phyloP scores from a whole-genome alignment of 37 sponge, comb jelly and placozoan species.

The Aplysina aerophoba region DNA sequence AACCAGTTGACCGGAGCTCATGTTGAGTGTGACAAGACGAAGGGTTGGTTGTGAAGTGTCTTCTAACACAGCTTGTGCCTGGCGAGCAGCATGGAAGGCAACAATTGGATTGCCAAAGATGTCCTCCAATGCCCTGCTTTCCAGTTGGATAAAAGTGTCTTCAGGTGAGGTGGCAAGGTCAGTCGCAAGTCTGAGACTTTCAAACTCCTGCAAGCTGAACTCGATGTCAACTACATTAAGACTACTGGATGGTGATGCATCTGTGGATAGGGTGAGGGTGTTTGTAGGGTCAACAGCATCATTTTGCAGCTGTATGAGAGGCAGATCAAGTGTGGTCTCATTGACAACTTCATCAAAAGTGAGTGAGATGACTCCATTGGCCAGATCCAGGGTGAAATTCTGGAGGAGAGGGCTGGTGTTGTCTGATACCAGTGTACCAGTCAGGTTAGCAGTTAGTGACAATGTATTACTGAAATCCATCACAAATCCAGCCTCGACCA shows the following conservation, averaged over 20 bases:
- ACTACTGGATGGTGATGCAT: neutral
- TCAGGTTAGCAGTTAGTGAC: neutral
- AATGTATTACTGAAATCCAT: neutral
- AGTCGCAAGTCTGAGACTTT: conserved; percentile 38
- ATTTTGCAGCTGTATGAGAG: conserved; percentile 58
- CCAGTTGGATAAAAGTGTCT: conserved; percentile 61
- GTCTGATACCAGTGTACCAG: conserved; percentile 52
- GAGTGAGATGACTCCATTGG: conserved; percentile 51
- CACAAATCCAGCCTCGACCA: neutral
- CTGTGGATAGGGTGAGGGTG: conserved; percentile 31
- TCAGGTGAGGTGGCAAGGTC: conserved; percentile 36
- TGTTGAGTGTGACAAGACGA: conserved; percentile 44
- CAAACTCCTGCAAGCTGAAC: conserved; percentile 62
- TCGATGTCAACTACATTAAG: conserved; percentile 27
- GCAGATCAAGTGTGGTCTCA: conserved; percentile 41
- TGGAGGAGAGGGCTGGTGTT: conserved; percentile 66
- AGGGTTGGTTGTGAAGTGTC: conserved; percentile 56
- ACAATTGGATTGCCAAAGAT: conserved; percentile 68
- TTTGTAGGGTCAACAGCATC: conserved; percentile 36
- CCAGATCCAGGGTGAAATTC: conserved; percentile 56
- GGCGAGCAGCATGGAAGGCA: conserved; percentile 39
- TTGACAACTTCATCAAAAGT: conserved; percentile 82
- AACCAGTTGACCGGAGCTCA: conserved; percentile 54
- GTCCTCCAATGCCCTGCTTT: conserved; percentile 57
- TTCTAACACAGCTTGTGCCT: conserved; percentile 34